phyloP scores from a whole-genome alignment of 1,140 invertebrate species.

The Anastatus disparis region DNA sequence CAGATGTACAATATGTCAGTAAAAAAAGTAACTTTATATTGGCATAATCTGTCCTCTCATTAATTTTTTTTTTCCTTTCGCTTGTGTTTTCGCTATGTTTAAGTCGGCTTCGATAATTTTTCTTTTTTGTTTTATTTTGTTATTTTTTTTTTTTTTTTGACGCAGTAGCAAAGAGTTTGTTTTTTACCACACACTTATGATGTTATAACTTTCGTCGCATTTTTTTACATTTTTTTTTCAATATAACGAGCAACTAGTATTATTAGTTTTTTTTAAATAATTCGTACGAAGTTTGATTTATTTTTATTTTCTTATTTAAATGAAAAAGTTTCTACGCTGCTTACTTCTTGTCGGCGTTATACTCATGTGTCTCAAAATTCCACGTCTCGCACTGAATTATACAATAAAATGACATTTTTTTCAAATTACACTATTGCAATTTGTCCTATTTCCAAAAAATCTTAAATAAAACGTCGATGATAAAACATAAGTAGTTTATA shows the following conservation, averaged over 20 bases:
- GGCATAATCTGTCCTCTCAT: constrained; percentile 34
- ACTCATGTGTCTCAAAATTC: background rate
- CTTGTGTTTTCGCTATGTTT: no score
- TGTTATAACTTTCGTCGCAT: constrained; percentile 24
- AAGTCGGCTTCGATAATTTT: no score
- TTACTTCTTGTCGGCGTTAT: background rate
- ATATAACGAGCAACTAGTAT: background rate
- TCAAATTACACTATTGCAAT: no score
- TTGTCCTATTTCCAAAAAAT: no score
- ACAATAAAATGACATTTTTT: background rate
- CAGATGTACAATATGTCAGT: constrained; percentile 32
- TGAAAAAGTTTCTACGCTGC: background rate
- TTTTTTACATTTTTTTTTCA: background rate
- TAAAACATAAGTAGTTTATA: no score
- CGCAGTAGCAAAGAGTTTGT: background rate
- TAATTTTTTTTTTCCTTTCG: background rate
- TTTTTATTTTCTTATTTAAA: background rate
- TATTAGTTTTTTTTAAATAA: constrained; percentile 8
- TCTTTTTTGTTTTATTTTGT: background rate
- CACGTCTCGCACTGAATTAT: background rate
- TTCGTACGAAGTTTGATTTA: constrained; percentile 24
- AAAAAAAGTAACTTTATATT: constrained; percentile 44
- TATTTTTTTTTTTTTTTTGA: background rate
- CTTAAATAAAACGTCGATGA: no score
- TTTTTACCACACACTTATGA: constrained; percentile 9